Evolutionary conservation across 2,113 vertebrate species (phyloP), one percentile per base, ranked within the genome.

Genomic region (Plestiodon gilberti): DNA sequence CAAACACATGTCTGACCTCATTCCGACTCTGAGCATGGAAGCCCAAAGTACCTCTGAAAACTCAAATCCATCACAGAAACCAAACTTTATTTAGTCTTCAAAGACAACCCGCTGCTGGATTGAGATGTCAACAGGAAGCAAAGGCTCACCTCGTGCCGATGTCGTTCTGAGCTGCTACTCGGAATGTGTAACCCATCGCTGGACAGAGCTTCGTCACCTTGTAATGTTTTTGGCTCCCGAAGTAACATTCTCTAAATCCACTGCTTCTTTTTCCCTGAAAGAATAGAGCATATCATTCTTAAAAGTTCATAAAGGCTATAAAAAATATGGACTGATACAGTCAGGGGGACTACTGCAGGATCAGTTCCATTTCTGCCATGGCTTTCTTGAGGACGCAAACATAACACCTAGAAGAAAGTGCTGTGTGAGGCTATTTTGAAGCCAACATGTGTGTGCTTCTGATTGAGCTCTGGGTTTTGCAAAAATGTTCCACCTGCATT

Each of bases 201-300:
- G 99, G 98, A 90, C 97, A 98, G n/a, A 99, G 97, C 82, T 98
- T 98, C 1, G 97, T 98, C 93, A 99, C 61, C 91, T 98, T 99
- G 96, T 96, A 98, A 94, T 99, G 99, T 95, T 98, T 98, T 96
- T 99, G 99, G 96, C 95, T 98, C 79, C 99, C 99, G 61, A 98
- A 98, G 95, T 98, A 99, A 93, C 97, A 99, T 95, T 99, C 98
- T 97, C 97, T 97, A 96, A 99, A 99, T 89, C 97, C 96, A 85
- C 97, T 98, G 97, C 98, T 99, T 93, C 98, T 98, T 93, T 98
- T 99, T 75, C 99, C 99, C 99, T 99, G 57, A 90, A 95, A 92
- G 85, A 91, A 93, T 92, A 81, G 28, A 15, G 69, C 61, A 52
- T 55, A 52, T 4, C 8, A 14, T 33, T 33, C 52, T 75, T 48